Conservation (phyloP, 1,140 invertebrate species). For the Brachionus calyciflorus region DNA sequence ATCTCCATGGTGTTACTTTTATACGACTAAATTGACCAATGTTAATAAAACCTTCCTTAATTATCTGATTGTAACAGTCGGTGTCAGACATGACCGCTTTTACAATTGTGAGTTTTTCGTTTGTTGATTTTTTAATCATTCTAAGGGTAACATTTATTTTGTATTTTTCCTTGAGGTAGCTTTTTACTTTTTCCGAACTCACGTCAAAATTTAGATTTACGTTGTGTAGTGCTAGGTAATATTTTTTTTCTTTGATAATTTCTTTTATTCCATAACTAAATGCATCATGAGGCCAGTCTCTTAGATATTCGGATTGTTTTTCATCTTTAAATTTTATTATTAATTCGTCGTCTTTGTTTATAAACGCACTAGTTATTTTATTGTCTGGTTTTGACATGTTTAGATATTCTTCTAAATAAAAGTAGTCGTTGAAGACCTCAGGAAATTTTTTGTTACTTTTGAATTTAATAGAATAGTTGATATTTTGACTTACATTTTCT, state of each 20-base stretch:
- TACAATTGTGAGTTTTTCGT: neutral
- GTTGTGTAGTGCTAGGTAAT: conserved; percentile 12
- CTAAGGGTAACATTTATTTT: neutral
- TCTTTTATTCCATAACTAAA: conserved; percentile 2
- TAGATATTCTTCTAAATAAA: neutral
- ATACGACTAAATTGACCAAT: neutral
- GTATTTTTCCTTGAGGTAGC: conserved; percentile 2
- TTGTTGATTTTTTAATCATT: conserved; percentile 16
- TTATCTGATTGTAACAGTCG: conserved; percentile 3
- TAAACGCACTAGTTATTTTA: neutral
- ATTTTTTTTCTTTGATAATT: conserved; percentile 9
- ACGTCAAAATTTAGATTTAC: neutral
- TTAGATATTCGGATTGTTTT: neutral
- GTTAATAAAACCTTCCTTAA: neutral
- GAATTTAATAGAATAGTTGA: neutral
- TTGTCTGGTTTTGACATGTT: neutral
- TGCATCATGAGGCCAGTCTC: neutral
- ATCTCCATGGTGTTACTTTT: conserved; percentile 13
- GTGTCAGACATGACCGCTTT: conserved; percentile 17
- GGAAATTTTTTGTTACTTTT: conserved; percentile 18
- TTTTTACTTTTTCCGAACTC: neutral
- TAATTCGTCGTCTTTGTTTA: conserved; percentile 10
- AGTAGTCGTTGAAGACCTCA: neutral
- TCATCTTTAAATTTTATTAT: neutral
- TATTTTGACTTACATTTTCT: neutral